phyloP scores from a whole-genome alignment of 2,888 invertebrate species.

The Temnothorax unifasciatus region DNA sequence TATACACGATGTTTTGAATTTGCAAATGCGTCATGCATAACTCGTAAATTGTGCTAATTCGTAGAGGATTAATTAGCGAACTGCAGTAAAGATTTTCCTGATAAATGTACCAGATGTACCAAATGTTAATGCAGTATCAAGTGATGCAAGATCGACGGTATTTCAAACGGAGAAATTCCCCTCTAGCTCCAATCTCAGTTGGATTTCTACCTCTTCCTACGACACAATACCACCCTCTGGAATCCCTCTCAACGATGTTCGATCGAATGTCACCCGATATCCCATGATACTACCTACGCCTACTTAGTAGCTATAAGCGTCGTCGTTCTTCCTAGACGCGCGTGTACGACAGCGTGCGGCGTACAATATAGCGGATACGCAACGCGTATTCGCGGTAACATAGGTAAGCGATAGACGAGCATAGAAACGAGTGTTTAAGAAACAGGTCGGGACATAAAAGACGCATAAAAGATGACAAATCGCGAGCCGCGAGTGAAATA shows the following conservation, averaged over 20 bases:
- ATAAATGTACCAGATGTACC: slow-evolving; percentile 14
- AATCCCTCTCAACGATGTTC: slow-evolving; percentile 71
- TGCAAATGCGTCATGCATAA: neutral
- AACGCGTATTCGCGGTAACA: slow-evolving; percentile 18
- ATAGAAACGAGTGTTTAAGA: slow-evolving; percentile 45
- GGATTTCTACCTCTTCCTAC: slow-evolving; percentile 36
- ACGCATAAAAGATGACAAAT: slow-evolving; percentile 37
- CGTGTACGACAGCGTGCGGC: neutral
- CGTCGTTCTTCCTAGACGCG: slow-evolving; percentile 26
- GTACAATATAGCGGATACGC: slow-evolving; percentile 23
- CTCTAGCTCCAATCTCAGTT: neutral
- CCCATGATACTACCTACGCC: slow-evolving; percentile 50
- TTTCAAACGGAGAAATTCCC: slow-evolving; percentile 56
- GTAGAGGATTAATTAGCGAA: slow-evolving; percentile 7
- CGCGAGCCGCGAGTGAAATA: slow-evolving; percentile 32
- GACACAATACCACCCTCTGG: slow-evolving; percentile 45
- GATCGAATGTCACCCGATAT: slow-evolving; percentile 72
- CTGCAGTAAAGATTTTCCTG: slow-evolving; percentile 1
- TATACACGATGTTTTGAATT: neutral
- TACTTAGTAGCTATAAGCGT: slow-evolving; percentile 58
- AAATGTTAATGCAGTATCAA: slow-evolving; percentile 44
- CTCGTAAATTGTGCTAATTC: neutral
- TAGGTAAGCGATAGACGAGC: slow-evolving; percentile 26
- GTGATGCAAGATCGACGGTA: slow-evolving; percentile 76
- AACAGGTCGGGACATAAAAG: slow-evolving; percentile 40